Base-by-base conservation (phyloP, 2,797 vertebrate species). In the Characodon lateralis region DNA sequence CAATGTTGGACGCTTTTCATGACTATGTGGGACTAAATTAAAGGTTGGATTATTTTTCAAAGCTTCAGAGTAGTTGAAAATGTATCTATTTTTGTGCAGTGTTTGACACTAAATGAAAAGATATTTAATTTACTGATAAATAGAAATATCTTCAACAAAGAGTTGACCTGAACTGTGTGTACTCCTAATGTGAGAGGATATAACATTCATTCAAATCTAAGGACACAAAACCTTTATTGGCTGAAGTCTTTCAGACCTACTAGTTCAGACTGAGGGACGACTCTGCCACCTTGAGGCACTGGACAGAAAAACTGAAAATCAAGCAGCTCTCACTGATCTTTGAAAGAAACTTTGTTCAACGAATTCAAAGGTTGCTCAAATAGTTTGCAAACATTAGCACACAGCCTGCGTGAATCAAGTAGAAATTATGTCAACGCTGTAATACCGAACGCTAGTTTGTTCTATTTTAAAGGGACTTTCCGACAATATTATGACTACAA, bases 301-400 rank as follows among this genome's bases (percentile, higher is more conserved):
- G 14, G 3, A 39, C 16, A 14, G 6, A 74, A 77, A 51, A 51
- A 58, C 69, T 26, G 20, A 56, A 24, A 56, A 56, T 8, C 55
- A 75, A 50, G 7, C 10, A 26, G 16, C 14, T 48, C 39, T 72
- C 48, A 76, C 46, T 79, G 76, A 48, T 5, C 8, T 35, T 56
- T 10, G 74, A 51, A 76, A 16, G 26, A 39, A 78, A 74, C 31
- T 58, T 51, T 58, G 22, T 58, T 79, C 59, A 78, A 83, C 73
- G 78, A 79, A 79, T 69, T 74, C 79, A 89, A 90, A 89, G 79
- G 78, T 87, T 83, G 77, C 43, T 72, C 70, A 85, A 84, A 79
- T 55, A 81, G 28, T 55, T 55, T 55, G 53, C 22, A 55, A 55
- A 55, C 22, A 55, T 55, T 51, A 16, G 14, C 10, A 51, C 14